Evolutionary conservation across 2,113 vertebrate genomes (phyloP).

Genomic region (Myanophis thanlyinensis): DNA sequence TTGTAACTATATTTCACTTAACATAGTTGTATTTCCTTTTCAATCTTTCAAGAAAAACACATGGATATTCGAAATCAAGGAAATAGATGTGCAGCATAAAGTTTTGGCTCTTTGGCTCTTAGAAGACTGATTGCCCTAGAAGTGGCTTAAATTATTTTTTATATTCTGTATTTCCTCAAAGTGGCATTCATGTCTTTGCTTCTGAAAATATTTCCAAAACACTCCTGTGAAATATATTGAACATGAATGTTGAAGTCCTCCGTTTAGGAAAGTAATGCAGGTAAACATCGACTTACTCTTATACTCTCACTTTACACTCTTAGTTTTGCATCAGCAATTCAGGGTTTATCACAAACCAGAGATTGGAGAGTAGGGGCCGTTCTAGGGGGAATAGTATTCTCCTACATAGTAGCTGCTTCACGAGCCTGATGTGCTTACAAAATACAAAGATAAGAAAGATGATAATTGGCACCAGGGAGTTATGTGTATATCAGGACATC

Average conservation of each 20-base stretch:
- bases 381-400: neutral
- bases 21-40: neutral
- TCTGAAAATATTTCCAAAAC: neutral
- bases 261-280: neutral
- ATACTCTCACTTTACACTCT: neutral
- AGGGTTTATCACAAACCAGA: neutral
- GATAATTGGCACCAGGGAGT: neutral
- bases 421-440: neutral
- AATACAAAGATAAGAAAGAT: neutral
- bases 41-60: neutral
- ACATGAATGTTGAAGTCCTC: neutral
- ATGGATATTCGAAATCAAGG: neutral
- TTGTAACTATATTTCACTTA: neutral
- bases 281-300: neutral
- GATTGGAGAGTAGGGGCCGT: neutral
- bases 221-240: neutral
- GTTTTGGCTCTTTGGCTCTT: neutral
- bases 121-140: neutral
- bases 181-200: neutral
- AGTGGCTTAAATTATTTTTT: neutral
- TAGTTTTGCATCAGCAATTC: neutral
- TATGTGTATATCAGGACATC: neutral
- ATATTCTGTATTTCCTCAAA: neutral
- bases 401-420: neutral
- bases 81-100: neutral